Base-by-base conservation (phyloP, 2,888 invertebrate genomes). In the Noctua comes region DNA sequence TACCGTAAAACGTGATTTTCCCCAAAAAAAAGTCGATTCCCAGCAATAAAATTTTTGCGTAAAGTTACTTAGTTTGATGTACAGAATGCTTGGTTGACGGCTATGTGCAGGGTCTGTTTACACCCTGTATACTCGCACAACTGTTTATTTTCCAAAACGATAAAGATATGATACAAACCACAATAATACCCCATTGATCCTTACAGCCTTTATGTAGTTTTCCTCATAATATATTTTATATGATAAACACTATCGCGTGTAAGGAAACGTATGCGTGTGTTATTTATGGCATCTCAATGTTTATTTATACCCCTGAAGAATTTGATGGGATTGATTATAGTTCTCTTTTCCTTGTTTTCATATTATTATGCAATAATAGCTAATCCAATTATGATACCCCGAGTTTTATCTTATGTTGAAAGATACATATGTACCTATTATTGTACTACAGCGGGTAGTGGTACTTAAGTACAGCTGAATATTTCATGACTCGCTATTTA, bases 211-310 rank as follows among this genome's bases (percentile, higher is more conserved):
- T n/a, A n/a, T 27, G 36, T 51, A 6, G 57, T 85, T 83, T 83
- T 85, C 86, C 83, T 77, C 40, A 48, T 77, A 83, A 73, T 82
- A 73, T 81, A 69, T 76, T 81, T 46, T 51, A 71, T 82, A 82
- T 87, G 88, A 87, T 86, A 70, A 77, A 88, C 62, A 76, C 66
- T 82, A 84, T 88, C 54, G 82, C 80, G 80, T 83, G 86, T 80
- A 43, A 77, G 68, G 76, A 73, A 79, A 78, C 68, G 18, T 83
- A 40, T 79, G 76, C 65, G 79, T 77, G 79, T 72, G 40, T 87
- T 82, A 87, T 87, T 88, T 88, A 87, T 87, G 70, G 77, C 84
- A 81, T 68, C 75, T 76, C 82, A 77, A 88, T 80, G 57, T 74
- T 36, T 85, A 84, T 88, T 88, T 87, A 88, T 88, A 79, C 71